Evolutionary conservation across 2,113 vertebrate genomes (phyloP), one percentile per base, ranked within the genome.

Genomic region (Ifrita kowaldi): DNA sequence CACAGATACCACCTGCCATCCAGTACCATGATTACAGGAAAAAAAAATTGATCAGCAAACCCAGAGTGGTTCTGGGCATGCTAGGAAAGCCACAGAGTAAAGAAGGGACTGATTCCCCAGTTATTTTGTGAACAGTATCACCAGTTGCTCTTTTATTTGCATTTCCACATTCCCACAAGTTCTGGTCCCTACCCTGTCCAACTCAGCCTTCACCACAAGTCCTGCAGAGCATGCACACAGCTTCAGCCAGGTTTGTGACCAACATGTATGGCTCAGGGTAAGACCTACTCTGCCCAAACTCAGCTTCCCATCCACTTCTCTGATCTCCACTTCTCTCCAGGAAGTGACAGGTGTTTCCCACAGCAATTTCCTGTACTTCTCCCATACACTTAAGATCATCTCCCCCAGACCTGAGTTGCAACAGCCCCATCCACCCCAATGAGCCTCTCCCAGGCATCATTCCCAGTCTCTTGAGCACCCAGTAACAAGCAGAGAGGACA

Each of bases 211-310:
- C 46, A 63, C 11, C 55, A 65, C 15, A 21, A 9, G 4, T 60
- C 57, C 78, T 53, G 37, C 56, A 90, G 37, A 55, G 56, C 42
- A 30, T 0, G 1, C 24, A 13, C 10, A 6, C 1, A 11, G 15
- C 63, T 76, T 59, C 73, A 87, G 57, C 21, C 28, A 27, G 7
- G 23, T 46, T 75, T 74, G 5, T 78, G 57, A 62, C 13, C 39
- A 82, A 10, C 8, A 49, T 5, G 9, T 12, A 8, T 0, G 0
- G 11, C 67, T n/a, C 30, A 4, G 47, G 69, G 9, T 2, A 59
- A 69, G 33, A 50, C 5, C 18, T 16, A 7, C 30, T 52, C 44
- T 39, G 47, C 41, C 62, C 69, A 75, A 82, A 84, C 0, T 1
- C 21, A 39, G 70, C 33, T 62, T 65, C 33, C 60, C 68, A 33